These are phyloP conservation scores for Polymixis lichenea DNA, from an alignment of 2,888 invertebrate genomes.

Conservation along the genomic window DNA sequence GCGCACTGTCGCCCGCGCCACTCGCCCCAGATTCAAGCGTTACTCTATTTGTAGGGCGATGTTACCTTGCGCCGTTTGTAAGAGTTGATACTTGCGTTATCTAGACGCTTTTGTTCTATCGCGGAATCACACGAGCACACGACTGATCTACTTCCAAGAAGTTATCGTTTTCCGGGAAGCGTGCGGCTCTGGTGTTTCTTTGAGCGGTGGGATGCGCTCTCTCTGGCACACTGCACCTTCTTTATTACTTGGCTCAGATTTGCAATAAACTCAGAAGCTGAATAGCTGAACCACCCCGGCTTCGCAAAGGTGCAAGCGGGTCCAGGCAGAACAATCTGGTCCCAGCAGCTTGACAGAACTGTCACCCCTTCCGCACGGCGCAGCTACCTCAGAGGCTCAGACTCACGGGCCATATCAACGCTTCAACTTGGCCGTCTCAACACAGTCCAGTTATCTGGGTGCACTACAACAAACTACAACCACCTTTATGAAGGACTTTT, in stretches of 20 bases:
- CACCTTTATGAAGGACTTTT: not conserved
- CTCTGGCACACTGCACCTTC: not conserved
- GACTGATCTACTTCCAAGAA: constrained; percentile 8
- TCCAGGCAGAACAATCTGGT: not conserved
- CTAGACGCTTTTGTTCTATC: not conserved
- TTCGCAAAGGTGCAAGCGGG: no score
- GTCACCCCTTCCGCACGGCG: not conserved
- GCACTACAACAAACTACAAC: not conserved
- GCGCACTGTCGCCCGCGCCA: not conserved
- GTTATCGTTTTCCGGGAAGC: not conserved
- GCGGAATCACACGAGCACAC: not conserved
- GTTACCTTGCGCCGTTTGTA: not conserved
- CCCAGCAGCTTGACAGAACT: not conserved
- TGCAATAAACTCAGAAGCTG: not conserved
- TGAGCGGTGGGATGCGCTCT: not conserved
- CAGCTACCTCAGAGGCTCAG: not conserved
- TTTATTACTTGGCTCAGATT: not conserved
- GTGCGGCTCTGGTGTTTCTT: not conserved
- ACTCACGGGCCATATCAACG: not conserved
- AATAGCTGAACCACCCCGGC: not conserved
- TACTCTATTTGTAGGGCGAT: constrained; percentile 18
- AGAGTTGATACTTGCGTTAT: no score
- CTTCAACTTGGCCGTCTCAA: not conserved
- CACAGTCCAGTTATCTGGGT: not conserved
- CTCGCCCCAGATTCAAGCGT: constrained; percentile 3